These are phyloP conservation scores for Lepidocyrtinus sp. DNA, from an alignment of 2,888 invertebrate genomes.

Conservation along the genomic window DNA sequence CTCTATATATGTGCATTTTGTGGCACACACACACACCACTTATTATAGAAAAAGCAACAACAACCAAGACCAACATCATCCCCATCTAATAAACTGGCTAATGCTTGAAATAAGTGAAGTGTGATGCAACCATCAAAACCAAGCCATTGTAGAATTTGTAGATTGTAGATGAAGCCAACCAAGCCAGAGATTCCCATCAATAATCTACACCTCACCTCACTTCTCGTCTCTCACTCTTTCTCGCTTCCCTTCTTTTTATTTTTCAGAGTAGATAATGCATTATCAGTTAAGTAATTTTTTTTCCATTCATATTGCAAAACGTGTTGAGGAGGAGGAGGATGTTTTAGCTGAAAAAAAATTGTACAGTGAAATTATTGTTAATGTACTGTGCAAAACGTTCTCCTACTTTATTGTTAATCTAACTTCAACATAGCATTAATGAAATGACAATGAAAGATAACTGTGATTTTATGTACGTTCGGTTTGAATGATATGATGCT, in stretches of 20 bases:
- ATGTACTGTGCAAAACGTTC: constrained; percentile 20
- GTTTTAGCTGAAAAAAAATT: constrained; percentile 1
- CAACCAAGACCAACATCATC: constrained; percentile 20
- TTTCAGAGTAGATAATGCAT: constrained; percentile 4
- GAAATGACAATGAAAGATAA: constrained; percentile 39
- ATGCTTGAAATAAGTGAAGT: constrained; percentile 14
- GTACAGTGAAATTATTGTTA: background rate
- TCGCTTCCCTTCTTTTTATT: constrained; percentile 19
- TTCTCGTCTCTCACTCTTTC: constrained; percentile 26
- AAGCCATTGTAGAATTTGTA: too few species aligned
- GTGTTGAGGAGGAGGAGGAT: constrained; percentile 5
- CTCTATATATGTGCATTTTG: constrained; percentile 57
- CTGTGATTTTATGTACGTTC: constrained; percentile 31
- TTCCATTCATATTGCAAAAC: constrained; percentile 4
- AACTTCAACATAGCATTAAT: background rate
- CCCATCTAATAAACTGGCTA: background rate
- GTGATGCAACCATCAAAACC: constrained; percentile 37
- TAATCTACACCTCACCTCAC: constrained; percentile 51
- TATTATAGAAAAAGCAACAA: constrained; percentile 19
- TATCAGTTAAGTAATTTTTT: constrained; percentile 9
- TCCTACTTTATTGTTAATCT: constrained; percentile 10
- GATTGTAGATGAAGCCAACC: constrained; percentile 7
- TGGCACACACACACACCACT: constrained; percentile 37
- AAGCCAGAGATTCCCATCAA: constrained; percentile 43
- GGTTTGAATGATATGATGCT: background rate